Base-by-base conservation (phyloP, 2,797 vertebrate genomes). In the Psittacula derbiana region DNA sequence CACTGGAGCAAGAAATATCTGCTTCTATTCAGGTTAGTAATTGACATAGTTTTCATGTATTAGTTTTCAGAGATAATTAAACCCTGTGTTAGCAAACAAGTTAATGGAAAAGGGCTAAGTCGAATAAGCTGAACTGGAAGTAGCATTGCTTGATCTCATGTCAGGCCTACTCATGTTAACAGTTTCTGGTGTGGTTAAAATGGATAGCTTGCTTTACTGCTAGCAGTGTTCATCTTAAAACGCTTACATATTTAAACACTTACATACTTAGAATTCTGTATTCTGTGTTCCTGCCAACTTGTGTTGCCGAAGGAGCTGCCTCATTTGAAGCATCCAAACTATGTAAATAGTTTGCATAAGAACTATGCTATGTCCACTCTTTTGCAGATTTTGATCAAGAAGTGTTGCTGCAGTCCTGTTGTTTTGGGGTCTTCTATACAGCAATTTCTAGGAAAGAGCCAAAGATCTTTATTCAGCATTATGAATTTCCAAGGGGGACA, bases 11-110 rank as follows among this genome's bases (percentile, higher is more conserved):
- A 88, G 91, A 92, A 73, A 44, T 33, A 41, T 67, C 58, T 82
- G 40, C 70, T 91, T 88, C 76, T 88, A 3, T 92, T 91, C 57
- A 83, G 38, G 44, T 73, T 70, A 60, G 57, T 83, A 83, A 83
- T 31, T 91, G 61, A 40, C 53, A 82, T 16, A 55, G 57, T 78
- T 90, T 88, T 95, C 30, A 52, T 27, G 8, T 38, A 44, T 69
- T 86, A 61, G 65, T 78, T 71, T 82, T 85, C 41, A 66, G 72
- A 78, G 64, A 80, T 83, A 86, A 94, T 90, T 80, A 89, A 91
- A 73, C 36, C 11, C 36, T 33, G 7, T 49, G 52, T 57, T 89
- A 55, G 44, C 52, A 83, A 89, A 80, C 41, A 91, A 86, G 44
- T 67, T 92, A 90, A 83, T 80, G 49, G 52, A 36, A 83, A 74